A percentile compares a stretch with the other conserved stretches of the same genome.
These are phyloP conservation scores for Gasterosteus nipponicus DNA, from an alignment of 2,113 vertebrate genomes.

Conservation along the genomic window DNA sequence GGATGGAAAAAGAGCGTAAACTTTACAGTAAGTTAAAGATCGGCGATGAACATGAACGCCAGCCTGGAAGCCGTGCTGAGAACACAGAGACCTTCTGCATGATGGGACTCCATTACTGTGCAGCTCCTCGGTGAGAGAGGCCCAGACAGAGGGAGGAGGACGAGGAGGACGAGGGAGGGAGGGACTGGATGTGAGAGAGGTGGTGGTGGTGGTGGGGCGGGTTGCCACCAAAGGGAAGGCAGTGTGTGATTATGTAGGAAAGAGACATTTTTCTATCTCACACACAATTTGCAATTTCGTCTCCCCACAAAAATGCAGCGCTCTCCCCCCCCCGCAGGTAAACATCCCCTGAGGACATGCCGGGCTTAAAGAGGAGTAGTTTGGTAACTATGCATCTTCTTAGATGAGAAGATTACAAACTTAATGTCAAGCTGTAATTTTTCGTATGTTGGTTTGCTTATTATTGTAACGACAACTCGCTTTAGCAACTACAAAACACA, in stretches of 20 bases:
- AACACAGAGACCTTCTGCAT: conserved; percentile 54
- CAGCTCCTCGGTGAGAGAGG: conserved; percentile 45
- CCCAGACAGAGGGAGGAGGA: conserved; percentile 39
- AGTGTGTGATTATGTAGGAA: conserved; percentile 74
- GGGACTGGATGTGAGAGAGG: conserved; percentile 42
- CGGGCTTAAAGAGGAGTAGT: background rate
- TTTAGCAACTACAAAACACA: background rate
- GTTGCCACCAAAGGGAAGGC: conserved; percentile 60
- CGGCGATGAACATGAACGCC: conserved; percentile 31
- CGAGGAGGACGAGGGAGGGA: conserved; percentile 29
- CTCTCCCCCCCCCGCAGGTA: conserved; percentile 51
- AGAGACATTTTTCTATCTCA: conserved; percentile 58
- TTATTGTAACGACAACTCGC: background rate
- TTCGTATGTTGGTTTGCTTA: background rate
- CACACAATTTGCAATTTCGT: conserved; percentile 39
- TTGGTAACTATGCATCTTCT: background rate
- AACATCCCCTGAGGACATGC: conserved; percentile 15
- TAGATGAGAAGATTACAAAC: background rate
- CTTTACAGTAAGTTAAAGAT: conserved; percentile 41
- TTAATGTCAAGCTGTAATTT: background rate
- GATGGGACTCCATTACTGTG: conserved; percentile 59
- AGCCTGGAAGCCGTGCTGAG: conserved; percentile 27
- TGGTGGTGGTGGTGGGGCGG: conserved; percentile 43
- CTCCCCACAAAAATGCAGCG: conserved; percentile 54
- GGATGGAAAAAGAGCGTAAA: conserved; percentile 18